Conservation (phyloP, 2,888 invertebrate genomes). For the Lasioglossum marginatum region DNA sequence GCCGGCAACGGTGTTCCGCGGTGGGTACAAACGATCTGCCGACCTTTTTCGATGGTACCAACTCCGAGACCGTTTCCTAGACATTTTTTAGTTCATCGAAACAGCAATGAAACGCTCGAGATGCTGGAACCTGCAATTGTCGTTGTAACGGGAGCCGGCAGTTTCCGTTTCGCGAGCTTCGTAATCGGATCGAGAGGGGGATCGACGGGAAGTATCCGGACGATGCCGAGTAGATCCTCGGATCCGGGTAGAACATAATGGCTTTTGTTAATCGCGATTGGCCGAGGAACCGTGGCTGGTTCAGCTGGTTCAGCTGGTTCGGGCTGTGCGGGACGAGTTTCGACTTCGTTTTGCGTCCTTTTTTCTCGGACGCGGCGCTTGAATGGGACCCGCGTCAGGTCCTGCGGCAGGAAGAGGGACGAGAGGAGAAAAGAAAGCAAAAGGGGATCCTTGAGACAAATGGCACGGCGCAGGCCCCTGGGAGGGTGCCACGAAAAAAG, state of each 20-base stretch:
- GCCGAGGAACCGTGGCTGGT: conserved; percentile 14
- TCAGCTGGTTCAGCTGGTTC: neutral
- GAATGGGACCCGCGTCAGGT: conserved; percentile 57
- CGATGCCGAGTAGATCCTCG: conserved; percentile 5
- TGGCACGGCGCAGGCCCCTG: conserved; percentile 57
- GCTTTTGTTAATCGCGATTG: conserved; percentile 56
- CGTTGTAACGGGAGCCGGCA: neutral
- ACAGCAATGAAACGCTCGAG: neutral
- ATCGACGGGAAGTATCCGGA: neutral
- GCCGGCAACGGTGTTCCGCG: neutral
- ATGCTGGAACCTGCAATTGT: neutral
- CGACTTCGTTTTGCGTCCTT: conserved; percentile 27
- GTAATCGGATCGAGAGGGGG: conserved; percentile 17
- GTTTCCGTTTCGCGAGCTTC: neutral
- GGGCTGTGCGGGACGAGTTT: neutral
- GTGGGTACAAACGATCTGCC: neutral
- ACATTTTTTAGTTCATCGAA: neutral
- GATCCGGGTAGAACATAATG: conserved; percentile 36
- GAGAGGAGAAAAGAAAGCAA: conserved; percentile 55
- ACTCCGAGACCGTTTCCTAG: neutral
- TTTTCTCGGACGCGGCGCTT: conserved; percentile 39
- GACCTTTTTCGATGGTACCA: neutral
- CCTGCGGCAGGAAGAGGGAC: conserved; percentile 55
- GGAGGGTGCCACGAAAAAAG: conserved; percentile 26
- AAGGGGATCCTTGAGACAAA: conserved; percentile 74